A percentile compares a stretch with the other conserved stretches of the same genome.
Conservation (phyloP, 1,140 invertebrate genomes). For the Neelides sp. region DNA sequence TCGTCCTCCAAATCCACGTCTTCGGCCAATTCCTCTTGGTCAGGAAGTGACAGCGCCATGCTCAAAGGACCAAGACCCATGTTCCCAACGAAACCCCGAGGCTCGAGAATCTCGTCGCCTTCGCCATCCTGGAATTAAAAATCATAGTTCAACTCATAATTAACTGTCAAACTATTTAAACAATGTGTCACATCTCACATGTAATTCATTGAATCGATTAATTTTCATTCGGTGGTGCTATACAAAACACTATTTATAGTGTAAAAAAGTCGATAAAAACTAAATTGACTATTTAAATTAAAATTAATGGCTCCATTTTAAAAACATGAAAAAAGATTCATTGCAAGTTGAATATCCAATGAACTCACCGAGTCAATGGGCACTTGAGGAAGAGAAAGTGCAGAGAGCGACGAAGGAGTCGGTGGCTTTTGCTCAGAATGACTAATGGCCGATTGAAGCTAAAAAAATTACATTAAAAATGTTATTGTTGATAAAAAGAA, state of each 20-base stretch:
- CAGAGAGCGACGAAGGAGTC: conserved; percentile 49
- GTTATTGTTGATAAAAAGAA: background rate
- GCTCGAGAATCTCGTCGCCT: conserved; percentile 16
- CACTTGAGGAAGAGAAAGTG: conserved; percentile 60
- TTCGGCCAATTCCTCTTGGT: conserved; percentile 13
- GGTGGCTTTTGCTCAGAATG: conserved; percentile 56
- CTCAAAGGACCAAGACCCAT: too few species aligned
- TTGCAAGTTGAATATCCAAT: too few species aligned
- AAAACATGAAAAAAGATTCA: too few species aligned
- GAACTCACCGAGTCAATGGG: conserved; percentile 55
- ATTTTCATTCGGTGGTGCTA: too few species aligned
- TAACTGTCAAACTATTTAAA: background rate
- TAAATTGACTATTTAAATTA: too few species aligned
- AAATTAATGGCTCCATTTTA: too few species aligned
- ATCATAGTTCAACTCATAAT: background rate
- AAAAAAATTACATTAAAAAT: conserved; percentile 1
- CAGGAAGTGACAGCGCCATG: too few species aligned
- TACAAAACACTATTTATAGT: too few species aligned
- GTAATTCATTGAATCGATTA: too few species aligned
- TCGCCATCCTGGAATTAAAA: conserved; percentile 21
- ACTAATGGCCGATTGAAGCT: conserved; percentile 77
- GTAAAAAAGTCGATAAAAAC: too few species aligned
- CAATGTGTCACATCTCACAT: too few species aligned
- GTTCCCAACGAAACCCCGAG: conserved; percentile 10
- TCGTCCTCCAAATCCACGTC: conserved; percentile 29